phyloP scores from a whole-genome alignment of 2,113 vertebrate genomes.

The Salvator merianae region DNA sequence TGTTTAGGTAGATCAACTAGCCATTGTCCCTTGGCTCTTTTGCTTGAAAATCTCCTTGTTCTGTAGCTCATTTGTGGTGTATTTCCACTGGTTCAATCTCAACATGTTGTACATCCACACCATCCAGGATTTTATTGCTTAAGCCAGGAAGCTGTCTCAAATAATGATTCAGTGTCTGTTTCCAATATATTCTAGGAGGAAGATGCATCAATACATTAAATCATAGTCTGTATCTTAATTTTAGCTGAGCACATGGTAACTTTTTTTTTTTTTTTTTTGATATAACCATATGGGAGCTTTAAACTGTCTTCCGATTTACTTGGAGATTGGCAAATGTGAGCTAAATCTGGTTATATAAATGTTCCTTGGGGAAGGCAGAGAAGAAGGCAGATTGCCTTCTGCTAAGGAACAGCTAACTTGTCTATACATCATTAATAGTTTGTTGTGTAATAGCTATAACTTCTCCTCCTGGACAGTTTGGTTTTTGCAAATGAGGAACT shows the following conservation, averaged over 20 bases:
- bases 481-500: conserved; percentile 30
- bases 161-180: conserved; percentile 59
- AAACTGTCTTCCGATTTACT: conserved; percentile 68
- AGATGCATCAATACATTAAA: conserved; percentile 64
- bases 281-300: conserved; percentile 67
- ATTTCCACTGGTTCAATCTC: no score
- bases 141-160: conserved; percentile 46
- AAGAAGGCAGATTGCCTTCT: conserved; percentile 48
- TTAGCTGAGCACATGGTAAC: conserved; percentile 69
- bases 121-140: conserved; percentile 46
- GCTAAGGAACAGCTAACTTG: conserved; percentile 23
- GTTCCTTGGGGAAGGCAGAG: conserved; percentile 33
- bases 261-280: not conserved
- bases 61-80: not conserved
- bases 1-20: not conserved
- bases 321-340: conserved; percentile 51
- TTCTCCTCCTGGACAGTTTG: conserved; percentile 8
- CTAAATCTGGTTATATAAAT: conserved; percentile 53
- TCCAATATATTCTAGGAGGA: conserved; percentile 60
- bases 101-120: not conserved
- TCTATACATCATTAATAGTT: not conserved
- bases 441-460: conserved; percentile 13
- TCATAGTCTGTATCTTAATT: conserved; percentile 75
- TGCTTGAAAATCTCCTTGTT: not conserved
- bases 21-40: not conserved